phyloP scores from a whole-genome alignment of 2,797 vertebrate species.

The Dendrocincla tyrannina region DNA sequence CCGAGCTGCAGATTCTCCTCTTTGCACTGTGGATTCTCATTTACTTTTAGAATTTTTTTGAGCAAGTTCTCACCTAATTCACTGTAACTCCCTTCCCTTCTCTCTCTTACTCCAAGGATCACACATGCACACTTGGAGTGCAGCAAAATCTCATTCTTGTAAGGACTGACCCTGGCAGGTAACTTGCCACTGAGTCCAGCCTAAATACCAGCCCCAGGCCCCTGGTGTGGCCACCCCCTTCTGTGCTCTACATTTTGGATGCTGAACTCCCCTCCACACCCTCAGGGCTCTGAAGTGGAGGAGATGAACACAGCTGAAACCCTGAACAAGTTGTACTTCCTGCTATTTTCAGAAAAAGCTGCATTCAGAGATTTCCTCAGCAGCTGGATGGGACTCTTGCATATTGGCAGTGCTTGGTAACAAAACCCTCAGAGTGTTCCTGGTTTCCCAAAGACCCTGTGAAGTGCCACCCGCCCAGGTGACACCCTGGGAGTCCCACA shows the following conservation, averaged over 20 bases:
- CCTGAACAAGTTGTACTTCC: background rate
- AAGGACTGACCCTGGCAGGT: background rate
- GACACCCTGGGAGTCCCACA: background rate
- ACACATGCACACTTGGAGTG: background rate
- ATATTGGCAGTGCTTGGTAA: background rate
- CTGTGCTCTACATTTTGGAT: accelerated
- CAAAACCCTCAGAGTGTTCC: conserved; percentile 15
- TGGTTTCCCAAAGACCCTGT: background rate
- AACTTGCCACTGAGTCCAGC: background rate
- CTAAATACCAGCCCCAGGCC: background rate
- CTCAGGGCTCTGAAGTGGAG: background rate
- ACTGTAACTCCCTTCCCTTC: background rate
- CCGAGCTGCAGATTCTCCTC: conserved; percentile 64
- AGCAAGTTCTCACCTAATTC: conserved; percentile 57
- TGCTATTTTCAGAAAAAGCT: background rate
- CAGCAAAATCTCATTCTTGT: background rate
- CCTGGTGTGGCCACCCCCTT: background rate
- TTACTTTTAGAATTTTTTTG: conserved; percentile 58
- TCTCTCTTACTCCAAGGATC: conserved; percentile 31
- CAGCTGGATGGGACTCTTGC: background rate
- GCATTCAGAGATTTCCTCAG: background rate
- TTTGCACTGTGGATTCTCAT: conserved; percentile 48
- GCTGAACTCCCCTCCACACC: background rate
- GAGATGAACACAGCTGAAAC: background rate
- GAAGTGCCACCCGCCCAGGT: background rate